Base-by-base conservation (phyloP, 2,113 vertebrate genomes). In the Crotalus viridis region DNA sequence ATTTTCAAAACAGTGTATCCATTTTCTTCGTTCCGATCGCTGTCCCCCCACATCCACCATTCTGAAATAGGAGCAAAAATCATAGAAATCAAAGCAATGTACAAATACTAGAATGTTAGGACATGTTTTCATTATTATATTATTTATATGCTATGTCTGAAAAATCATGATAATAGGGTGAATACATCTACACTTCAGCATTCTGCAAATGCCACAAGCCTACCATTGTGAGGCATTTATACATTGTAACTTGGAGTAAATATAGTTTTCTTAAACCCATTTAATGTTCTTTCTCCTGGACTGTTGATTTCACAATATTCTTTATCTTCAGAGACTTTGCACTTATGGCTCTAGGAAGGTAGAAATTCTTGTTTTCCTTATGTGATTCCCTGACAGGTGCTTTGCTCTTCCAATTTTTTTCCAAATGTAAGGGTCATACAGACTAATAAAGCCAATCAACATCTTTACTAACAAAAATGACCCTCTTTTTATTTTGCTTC, bases 1-100 rank as follows among this genome's bases (percentile, higher is more conserved):
- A 10, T 99, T 99, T 98, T 99, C 99, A 97, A 99, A 99, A 97
- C 99, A 99, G 97, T 99, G 99, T 97, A 99, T 99, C 99, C 99
- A 99, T 98, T 99, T 99, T 97, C 99, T 99, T 98, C 99, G 98
- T 96, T 99, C 99, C n/a, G 99, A 99, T 95, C 99, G 98, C 91
- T 99, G 98, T 94, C 99, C 99, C 91, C 99, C 99, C 26, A 99
- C 99, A 95, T 99, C 99, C 96, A 99, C 99, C 98, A 99, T 99
- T 98, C 99, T 99, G 98, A 46, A 97, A 97, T 94, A 95, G 96
- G 90, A 97, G 97, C 54, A 97, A 91, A 92, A 94, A 90, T 81
- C 24, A 93, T 46, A 96, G 94, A 90, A 97, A 90, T 59, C 94
- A 81, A 48, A 1, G 94, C 26, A 92, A 93, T 15, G 92, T 26